Evolutionary conservation across 1,140 invertebrate genomes (phyloP), one percentile per base, ranked within the genome.

Genomic region (Heliconius nattereri): DNA sequence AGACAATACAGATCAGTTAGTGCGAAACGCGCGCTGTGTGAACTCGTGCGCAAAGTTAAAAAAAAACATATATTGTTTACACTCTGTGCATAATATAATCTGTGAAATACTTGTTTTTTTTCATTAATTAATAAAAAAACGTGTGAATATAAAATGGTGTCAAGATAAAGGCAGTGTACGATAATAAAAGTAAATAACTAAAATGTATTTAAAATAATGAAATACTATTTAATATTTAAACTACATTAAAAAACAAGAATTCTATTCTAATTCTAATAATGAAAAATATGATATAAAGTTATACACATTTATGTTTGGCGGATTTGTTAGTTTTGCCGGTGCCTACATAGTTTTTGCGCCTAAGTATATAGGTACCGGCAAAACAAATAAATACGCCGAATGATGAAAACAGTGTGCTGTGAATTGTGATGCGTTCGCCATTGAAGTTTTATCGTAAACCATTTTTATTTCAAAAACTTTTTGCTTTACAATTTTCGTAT

Each of bases 301-400:
- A n/a, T n/a, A n/a, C n/a, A n/a, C n/a, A n/a, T n/a, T 35, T 35
- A 32, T 32, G 32, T 35, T 35, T 35, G 32, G 6, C 32, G 32
- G 32, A 35, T 35, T 35, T 35, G 7, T 35, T 35, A 35, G 32
- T 35, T 35, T 35, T 35, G 32, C 32, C 32, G 7, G 6, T 35
- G 32, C 32, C 32, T 35, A 35, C 32, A 35, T 7, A 35, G 32
- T 35, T 35, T 35, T 35, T 7, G 32, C 32, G 29, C 0, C 32
- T 7, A 35, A 32, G 32, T 35, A 60, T 66, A 80, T 76, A 13
- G 54, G 54, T 23, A 52, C 20, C 49, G 49, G 71, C 71, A 76
- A 76, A 73, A 73, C 75, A 80, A 80, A 76, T 80, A 80, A 80
- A 80, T 76, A 54, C 71, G 29, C 13, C 73, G 75, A 80, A 72